Evolutionary conservation across 2,888 invertebrate species (phyloP), one percentile per base, ranked within the genome.

Genomic region (Amiota minor): DNA sequence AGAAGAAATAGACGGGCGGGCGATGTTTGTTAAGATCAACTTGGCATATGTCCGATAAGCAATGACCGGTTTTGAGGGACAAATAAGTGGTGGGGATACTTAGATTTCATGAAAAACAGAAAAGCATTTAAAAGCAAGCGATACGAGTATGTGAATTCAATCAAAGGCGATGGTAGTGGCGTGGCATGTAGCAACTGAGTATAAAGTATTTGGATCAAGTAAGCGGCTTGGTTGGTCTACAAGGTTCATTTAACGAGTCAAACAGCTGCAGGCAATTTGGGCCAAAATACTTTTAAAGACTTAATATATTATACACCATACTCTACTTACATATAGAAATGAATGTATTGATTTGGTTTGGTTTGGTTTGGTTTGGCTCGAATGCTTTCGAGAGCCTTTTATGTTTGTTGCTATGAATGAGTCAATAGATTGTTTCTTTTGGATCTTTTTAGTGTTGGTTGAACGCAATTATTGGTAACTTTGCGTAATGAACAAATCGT

Each of bases 241-340:
- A 59, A 59, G 59, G 59, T 59, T 59, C 59, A 20, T 18, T 59
- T 11, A 20, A 16, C 53, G 16, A 53, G 53, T 16, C 59, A 59
- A 67, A 50, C 69, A 69, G 69, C 69, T 69, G 69, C 69, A 69
- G 69, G 69, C 69, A 10, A 55, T 69, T 69, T 69, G 35, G 55
- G 23, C 55, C 55, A 69, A 69, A 45, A 35, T 45, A 35, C 35
- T 35, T 35, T 35, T 35, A 35, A 35, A 35, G 35, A 35, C 35
- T 35, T 35, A 35, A 35, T 35, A 35, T 8, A 35, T 35, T 8
- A 35, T 8, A 35, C 35, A 35, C 35, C 35, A 35, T 35, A 35
- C 35, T 35, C 35, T 35, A 35, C 35, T 35, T 35, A 35, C 35
- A 35, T 35, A 35, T 35, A 35, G 6, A 35, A 35, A n/a, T 64